Percentiles rank a stretch among this genome's conserved stretches.
Conservation (phyloP, 2,797 vertebrate species). For the Periparus ater region DNA sequence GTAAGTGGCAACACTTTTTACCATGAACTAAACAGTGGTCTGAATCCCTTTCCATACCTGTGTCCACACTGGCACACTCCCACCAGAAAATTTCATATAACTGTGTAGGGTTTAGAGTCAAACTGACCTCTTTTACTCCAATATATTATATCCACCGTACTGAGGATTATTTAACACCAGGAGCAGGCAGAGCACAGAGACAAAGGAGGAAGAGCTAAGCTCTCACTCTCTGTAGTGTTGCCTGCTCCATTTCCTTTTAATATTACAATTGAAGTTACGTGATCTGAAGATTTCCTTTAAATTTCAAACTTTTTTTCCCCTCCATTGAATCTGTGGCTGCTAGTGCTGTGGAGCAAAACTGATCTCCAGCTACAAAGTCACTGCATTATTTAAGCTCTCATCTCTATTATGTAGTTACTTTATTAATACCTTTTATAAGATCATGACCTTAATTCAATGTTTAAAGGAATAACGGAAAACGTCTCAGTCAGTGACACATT, state of each 20-base stretch:
- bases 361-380: constrained; percentile 18
- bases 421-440: constrained; percentile 48
- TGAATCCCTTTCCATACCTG: not conserved
- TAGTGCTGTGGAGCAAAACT: not conserved
- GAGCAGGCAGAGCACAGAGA: not conserved
- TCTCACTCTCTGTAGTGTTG: not conserved
- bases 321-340: not conserved
- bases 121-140: constrained; percentile 2
- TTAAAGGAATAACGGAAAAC: constrained; percentile 46
- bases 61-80: not conserved
- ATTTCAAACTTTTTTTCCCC: not conserved
- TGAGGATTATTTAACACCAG: constrained; percentile 24
- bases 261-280: not conserved
- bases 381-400: constrained; percentile 36
- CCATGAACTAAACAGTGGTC: not conserved
- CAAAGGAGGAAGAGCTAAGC: constrained; percentile 6
- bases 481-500: not conserved
- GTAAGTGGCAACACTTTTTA: not conserved
- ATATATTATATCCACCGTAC: not conserved
- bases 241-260: not conserved
- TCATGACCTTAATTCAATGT: constrained; percentile 40
- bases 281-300: constrained; percentile 37
- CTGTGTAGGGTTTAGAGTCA: not conserved
- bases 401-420: constrained; percentile 31
- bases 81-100: not conserved